phyloP scores from a whole-genome alignment of 2,113 vertebrate genomes.

The Eptatretus burgeri region DNA sequence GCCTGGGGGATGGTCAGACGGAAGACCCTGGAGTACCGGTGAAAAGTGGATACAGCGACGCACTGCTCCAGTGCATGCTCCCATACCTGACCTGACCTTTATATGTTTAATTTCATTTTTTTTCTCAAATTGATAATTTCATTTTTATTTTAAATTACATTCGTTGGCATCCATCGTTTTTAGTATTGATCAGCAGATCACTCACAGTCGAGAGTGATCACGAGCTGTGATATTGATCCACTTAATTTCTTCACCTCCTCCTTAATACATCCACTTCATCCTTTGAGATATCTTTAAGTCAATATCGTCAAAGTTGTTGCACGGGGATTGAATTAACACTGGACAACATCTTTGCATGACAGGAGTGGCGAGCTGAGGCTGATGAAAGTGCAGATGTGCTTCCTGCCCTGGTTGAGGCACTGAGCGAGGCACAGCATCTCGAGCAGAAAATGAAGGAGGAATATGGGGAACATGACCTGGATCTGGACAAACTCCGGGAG shows the following conservation, averaged over 20 bases:
- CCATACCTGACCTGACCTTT: too few species aligned
- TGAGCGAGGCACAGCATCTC: constrained; percentile 25
- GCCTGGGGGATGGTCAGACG: too few species aligned
- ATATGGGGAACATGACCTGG: constrained; percentile 41
- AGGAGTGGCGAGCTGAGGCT: constrained; percentile 47
- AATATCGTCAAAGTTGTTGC: too few species aligned
- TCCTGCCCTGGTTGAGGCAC: constrained; percentile 26
- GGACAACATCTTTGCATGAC: background rate
- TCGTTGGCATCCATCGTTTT: rapidly evolving
- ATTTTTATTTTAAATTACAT: rapidly evolving
- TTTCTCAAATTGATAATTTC: background rate
- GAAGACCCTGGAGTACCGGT: too few species aligned
- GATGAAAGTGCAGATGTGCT: constrained; percentile 31
- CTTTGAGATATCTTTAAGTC: too few species aligned
- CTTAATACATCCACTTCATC: background rate
- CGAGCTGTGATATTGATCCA: background rate
- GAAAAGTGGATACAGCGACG: too few species aligned
- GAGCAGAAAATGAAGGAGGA: constrained; percentile 27
- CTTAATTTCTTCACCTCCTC: background rate
- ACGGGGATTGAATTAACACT: too few species aligned
- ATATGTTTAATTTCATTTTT: rapidly evolving
- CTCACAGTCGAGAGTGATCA: background rate
- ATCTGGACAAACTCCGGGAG: constrained; percentile 57
- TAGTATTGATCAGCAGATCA: background rate
- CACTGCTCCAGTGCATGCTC: too few species aligned